Evolutionary conservation across 2,888 invertebrate species (phyloP).

Genomic region (Cheilosia vernalis): DNA sequence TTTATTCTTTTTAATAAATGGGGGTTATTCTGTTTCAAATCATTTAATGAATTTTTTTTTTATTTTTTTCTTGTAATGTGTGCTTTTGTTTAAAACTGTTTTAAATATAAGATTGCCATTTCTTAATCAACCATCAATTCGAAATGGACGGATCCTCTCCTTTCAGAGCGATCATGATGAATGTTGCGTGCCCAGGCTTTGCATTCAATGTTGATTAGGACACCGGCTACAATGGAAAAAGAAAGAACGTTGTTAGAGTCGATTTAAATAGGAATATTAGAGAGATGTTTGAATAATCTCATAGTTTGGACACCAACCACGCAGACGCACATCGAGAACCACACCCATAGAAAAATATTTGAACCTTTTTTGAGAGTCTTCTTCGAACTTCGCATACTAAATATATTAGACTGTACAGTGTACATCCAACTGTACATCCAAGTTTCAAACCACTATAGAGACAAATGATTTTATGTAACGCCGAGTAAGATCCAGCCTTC

Average conservation of each 20-base stretch:
- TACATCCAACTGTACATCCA: no score
- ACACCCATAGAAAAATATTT: no score
- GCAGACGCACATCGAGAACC: no score
- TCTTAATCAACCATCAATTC: slow-evolving; percentile 95
- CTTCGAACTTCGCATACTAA: no score
- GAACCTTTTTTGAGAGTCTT: no score
- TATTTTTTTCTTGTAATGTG: slow-evolving; percentile 64
- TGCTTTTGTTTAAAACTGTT: slow-evolving; percentile 66
- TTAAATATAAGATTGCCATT: slow-evolving; percentile 75
- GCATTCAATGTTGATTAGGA: slow-evolving; percentile 96
- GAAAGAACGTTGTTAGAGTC: neutral
- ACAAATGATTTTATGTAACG: no score
- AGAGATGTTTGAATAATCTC: no score
- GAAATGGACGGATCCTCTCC: slow-evolving; percentile 96
- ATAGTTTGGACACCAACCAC: no score
- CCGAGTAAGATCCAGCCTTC: no score
- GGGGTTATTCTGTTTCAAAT: slow-evolving; percentile 59
- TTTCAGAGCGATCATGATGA: slow-evolving; percentile 92
- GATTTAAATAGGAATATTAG: neutral
- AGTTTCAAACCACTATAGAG: no score
- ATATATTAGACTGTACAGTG: no score
- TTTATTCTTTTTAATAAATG: slow-evolving; percentile 58
- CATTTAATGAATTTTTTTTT: slow-evolving; percentile 36
- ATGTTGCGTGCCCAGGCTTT: slow-evolving; percentile 97
- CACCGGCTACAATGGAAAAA: slow-evolving; percentile 86